phyloP scores from a whole-genome alignment of 64 coral and sea anemone species.

The Actinia equina region DNA sequence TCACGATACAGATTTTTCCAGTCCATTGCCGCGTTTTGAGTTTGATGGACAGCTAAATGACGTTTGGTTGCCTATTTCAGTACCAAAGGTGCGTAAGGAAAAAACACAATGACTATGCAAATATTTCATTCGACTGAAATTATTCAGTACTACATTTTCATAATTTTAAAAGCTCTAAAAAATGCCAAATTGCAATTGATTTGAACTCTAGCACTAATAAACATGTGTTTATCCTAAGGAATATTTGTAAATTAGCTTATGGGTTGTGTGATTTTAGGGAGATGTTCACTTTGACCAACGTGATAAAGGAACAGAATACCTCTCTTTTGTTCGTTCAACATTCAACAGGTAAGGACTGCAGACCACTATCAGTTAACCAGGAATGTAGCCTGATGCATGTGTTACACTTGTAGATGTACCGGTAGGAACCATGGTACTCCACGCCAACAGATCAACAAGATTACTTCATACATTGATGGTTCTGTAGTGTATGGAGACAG shows the following conservation, averaged over 20 bases:
- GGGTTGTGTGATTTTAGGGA: constrained; percentile 31
- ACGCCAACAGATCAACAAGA: constrained; percentile 78
- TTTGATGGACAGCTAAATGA: constrained; percentile 72
- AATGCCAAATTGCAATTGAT: no score
- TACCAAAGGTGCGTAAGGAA: constrained; percentile 62
- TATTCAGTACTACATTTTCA: no score
- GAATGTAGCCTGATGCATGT: not conserved
- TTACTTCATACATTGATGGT: constrained; percentile 88
- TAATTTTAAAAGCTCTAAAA: no score
- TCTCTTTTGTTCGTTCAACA: constrained; percentile 83
- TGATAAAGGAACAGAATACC: constrained; percentile 49
- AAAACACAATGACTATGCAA: no score
- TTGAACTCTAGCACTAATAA: no score
- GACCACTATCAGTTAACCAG: not conserved
- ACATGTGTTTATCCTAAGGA: no score
- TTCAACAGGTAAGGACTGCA: constrained; percentile 62
- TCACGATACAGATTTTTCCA: constrained; percentile 62
- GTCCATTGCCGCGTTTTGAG: constrained; percentile 78
- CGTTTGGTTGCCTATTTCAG: constrained; percentile 81
- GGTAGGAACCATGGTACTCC: constrained; percentile 35
- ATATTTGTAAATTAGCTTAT: not conserved
- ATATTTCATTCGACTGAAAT: no score
- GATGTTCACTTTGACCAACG: constrained; percentile 87
- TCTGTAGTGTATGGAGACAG: constrained; percentile 76
- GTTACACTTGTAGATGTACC: constrained; percentile 44